Evolutionary conservation across 1,140 invertebrate species (phyloP), one percentile per base, ranked within the genome.

Genomic region (Stenopsyche tienmushanensis): DNA sequence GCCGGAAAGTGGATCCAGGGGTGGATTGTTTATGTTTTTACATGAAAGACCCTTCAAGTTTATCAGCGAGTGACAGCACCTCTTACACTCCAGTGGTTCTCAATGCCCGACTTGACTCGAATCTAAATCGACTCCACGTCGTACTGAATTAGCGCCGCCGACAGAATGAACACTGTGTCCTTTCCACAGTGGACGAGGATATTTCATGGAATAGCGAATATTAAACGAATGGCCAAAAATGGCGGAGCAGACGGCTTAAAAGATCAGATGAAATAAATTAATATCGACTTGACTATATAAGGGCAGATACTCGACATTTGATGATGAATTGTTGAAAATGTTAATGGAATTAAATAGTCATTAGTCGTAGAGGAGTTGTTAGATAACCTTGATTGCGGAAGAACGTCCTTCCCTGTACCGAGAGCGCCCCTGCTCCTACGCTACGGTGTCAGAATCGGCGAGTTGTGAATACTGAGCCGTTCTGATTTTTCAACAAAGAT

Each of bases 61-160:
- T 55, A 55, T 55, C 52, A 55, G 26, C 52, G 52, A 39, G 52
- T 55, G 52, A 55, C 52, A 25, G 26, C 24, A 18, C 23, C n/a
- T 39, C 50, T 53, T 17, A 25, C 50, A 24, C 50, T 53, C n/a
- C 21, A 53, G 50, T 29, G 50, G 24, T 18, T 53, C 45, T 20
- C n/a, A 49, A 49, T 20, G 41, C 18, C 13, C 18, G 45, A 49
- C 17, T 20, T n/a, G n/a, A n/a, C n/a, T 7, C 29, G 50, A 25
- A 55, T 39, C 26, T 8, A 29, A 55, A 55, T 17, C 26, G 50
- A 53, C 23, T 25, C 24, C 3, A 29, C 10, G 52, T 55, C 52
- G 29, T 55, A n/a, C 10, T 15, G 52, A 34, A 34, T 55, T 39
- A 39, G n/a, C 26, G 52, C 24, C 26, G 50, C 26, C 3, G 18